These are phyloP conservation scores for Lophius piscatorius DNA, from an alignment of 2,113 vertebrate genomes.

Conservation along the genomic window DNA sequence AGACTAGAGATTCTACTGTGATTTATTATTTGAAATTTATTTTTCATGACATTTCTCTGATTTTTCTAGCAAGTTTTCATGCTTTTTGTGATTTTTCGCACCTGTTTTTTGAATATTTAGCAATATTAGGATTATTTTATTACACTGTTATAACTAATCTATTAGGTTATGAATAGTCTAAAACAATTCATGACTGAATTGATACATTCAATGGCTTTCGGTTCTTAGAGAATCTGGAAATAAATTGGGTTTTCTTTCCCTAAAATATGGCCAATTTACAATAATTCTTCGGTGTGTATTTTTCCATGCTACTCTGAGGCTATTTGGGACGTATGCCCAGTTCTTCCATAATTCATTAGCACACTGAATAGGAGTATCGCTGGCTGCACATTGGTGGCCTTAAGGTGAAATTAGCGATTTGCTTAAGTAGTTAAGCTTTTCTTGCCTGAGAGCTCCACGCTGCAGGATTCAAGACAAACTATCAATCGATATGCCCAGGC, in stretches of 20 bases:
- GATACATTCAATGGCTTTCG: conserved; percentile 3
- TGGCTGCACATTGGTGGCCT: conserved; percentile 99
- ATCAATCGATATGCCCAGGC: conserved; percentile 99
- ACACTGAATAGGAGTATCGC: conserved; percentile 97
- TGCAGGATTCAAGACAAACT: conserved; percentile 99
- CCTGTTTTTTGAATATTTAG: not conserved
- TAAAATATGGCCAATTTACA: conserved; percentile 82
- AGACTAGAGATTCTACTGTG: not conserved
- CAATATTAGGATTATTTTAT: not conserved
- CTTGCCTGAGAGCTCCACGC: conserved; percentile 94
- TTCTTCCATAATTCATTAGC: conserved; percentile 99
- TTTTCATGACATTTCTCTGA: too few species aligned
- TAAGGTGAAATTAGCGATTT: conserved; percentile 99
- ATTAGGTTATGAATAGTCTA: not conserved
- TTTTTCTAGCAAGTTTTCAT: too few species aligned
- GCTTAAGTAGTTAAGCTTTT: conserved; percentile 99
- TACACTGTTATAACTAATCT: not conserved
- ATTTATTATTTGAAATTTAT: too few species aligned
- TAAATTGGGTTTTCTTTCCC: conserved; percentile 49
- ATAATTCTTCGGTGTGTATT: conserved; percentile 76
- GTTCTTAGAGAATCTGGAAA: not conserved
- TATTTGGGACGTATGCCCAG: conserved; percentile 90
- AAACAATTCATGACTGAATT: not conserved
- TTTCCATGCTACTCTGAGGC: conserved; percentile 87
- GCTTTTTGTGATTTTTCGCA: too few species aligned